Base-by-base conservation (phyloP, 2,888 invertebrate genomes). In the Sesamia inferens region DNA sequence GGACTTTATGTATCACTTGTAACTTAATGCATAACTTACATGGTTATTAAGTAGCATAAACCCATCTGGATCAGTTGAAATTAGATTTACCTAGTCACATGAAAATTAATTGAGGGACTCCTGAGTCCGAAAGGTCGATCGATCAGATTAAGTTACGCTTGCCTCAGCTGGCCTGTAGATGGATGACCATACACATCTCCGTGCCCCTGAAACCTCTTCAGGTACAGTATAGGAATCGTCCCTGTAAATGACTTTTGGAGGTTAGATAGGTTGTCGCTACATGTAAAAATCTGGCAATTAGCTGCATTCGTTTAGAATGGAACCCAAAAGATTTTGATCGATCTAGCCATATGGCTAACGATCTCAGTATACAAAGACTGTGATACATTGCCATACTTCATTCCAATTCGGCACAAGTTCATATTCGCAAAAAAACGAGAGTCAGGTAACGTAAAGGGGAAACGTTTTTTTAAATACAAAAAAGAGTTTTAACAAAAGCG, bases 401-500 rank as follows among this genome's bases (percentile, higher is more conserved):
- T 48, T 55, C 48, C n/a, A 68, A 81, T 48, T 57, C 57, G 51
- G 69, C 65, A 58, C 75, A 72, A 86, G 85, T 79, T 79, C 63
- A 59, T 59, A 24, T 57, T 65, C 57, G 71, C 71, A 31, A 85
- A 89, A 89, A 89, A 86, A 73, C 44, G 74, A 81, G 81, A 82
- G 73, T 85, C 89, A 88, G 87, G 85, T 90, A 87, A 83, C 87
- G 87, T 83, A 89, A 90, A 89, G 89, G 92, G 91, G 88, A 84
- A 89, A 59, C 76, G 81, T 92, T 92, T 83, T 94, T 89, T 82
- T 65, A 65, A 73, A 68, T 76, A 80, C 66, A 90, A 92, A 93
- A 95, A 94, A 93, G 91, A 91, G 90, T 91, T 92, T 82, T 80
- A 91, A 92, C 94, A 94, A 88, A 90, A 89, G 91, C 85, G 88